Evolutionary conservation across 2,888 invertebrate genomes (phyloP).

Genomic region (Watsonalla cultraria): DNA sequence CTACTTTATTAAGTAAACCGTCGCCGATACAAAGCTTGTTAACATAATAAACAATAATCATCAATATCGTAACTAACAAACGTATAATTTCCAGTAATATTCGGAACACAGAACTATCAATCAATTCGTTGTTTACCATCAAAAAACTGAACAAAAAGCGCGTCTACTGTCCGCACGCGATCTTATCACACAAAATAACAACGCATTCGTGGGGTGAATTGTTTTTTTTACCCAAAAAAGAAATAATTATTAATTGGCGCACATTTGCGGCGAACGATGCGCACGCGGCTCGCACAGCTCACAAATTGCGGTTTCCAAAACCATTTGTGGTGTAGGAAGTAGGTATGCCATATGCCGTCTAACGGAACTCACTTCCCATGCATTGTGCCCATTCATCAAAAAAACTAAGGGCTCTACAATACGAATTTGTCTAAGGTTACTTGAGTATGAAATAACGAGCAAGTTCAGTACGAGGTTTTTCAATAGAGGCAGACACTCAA

Average conservation of each 20-base stretch:
- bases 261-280: slow-evolving; percentile 42
- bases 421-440: background rate
- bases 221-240: slow-evolving; percentile 31
- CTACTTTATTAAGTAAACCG: too few species aligned
- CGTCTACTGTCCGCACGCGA: slow-evolving; percentile 27
- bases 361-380: slow-evolving; percentile 26
- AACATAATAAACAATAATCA: too few species aligned
- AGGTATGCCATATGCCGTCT: slow-evolving; percentile 27
- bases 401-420: background rate
- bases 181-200: slow-evolving; percentile 22
- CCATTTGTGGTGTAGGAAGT: slow-evolving; percentile 5
- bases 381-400: slow-evolving; percentile 9
- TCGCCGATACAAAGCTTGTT: too few species aligned
- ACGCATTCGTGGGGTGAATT: slow-evolving; percentile 23
- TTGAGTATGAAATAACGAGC: background rate
- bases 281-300: slow-evolving; percentile 26
- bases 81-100: background rate
- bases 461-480: too few species aligned
- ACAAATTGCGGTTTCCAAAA: slow-evolving; percentile 25
- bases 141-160: slow-evolving; percentile 1
- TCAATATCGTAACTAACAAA: background rate
- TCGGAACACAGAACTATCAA: background rate
- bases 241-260: slow-evolving; percentile 68
- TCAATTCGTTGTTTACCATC: slow-evolving; percentile 1
- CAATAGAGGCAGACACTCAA: too few species aligned